Evolutionary conservation across 1,140 invertebrate genomes (phyloP).

Genomic region (Bombus affinis): DNA sequence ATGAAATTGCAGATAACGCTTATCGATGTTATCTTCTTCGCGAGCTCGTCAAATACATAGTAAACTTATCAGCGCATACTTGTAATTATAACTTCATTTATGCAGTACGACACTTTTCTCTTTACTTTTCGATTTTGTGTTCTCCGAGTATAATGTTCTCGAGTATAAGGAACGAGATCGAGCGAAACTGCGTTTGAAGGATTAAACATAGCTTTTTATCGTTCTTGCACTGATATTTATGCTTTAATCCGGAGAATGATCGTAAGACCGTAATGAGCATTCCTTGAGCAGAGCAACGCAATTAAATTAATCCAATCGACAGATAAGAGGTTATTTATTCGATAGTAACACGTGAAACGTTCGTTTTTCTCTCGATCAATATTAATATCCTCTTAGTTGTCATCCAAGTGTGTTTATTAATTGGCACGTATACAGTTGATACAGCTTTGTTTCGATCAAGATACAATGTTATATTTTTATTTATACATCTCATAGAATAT

Average conservation of each 20-base stretch:
- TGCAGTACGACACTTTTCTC: background rate
- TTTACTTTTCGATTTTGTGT: background rate
- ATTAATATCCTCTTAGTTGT: background rate
- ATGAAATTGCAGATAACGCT: constrained; percentile 19
- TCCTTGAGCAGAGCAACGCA: background rate
- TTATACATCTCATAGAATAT: too few species aligned
- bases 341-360: background rate
- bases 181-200: background rate
- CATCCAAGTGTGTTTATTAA: background rate
- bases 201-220: background rate
- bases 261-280: background rate
- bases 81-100: background rate
- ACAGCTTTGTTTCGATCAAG: too few species aligned
- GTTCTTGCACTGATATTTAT: too few species aligned
- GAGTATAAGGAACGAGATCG: background rate
- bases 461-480: too few species aligned
- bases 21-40: background rate
- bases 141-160: background rate
- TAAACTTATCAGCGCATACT: too few species aligned
- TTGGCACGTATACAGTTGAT: too few species aligned
- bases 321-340: background rate
- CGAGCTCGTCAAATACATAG: background rate
- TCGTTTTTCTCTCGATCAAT: background rate
- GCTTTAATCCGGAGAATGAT: background rate
- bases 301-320: background rate